A percentile compares a stretch with the other conserved stretches of the same genome.
Evolutionary conservation across 64 coral and sea anemone genomes (phyloP).

Genomic region (Montipora capricornis): DNA sequence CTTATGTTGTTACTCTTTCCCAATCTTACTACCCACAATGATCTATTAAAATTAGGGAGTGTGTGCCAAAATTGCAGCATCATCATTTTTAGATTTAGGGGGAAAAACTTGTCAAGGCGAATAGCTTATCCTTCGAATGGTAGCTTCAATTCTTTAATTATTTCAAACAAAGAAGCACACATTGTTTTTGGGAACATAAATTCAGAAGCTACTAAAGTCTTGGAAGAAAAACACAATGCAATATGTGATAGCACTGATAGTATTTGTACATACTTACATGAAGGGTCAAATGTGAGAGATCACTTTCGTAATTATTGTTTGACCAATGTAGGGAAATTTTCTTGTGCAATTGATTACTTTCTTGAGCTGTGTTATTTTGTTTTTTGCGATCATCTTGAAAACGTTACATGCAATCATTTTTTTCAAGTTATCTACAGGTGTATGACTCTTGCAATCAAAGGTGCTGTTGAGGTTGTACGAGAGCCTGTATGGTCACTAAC

Average conservation of each 20-base stretch:
- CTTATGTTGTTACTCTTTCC: constrained; percentile 23
- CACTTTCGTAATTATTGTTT: constrained; percentile 26
- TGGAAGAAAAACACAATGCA: not conserved
- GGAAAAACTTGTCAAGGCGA: constrained; percentile 27
- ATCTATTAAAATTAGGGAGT: constrained; percentile 9
- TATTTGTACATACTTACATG: too few relatives aligned
- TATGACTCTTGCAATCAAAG: too few relatives aligned
- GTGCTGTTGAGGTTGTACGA: not conserved
- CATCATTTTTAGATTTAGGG: not conserved
- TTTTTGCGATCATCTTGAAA: too few relatives aligned
- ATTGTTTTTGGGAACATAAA: constrained; percentile 53
- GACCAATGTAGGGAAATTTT: constrained; percentile 29
- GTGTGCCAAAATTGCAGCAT: not conserved
- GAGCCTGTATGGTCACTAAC: constrained; percentile 42
- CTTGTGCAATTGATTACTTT: constrained; percentile 60
- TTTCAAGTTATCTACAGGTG: not conserved
- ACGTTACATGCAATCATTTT: constrained; percentile 6
- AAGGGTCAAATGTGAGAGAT: too few relatives aligned
- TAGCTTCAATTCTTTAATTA: too few relatives aligned
- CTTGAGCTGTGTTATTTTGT: constrained; percentile 39
- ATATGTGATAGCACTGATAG: not conserved
- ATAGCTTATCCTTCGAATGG: not conserved
- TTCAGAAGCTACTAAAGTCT: not conserved
- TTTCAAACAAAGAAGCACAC: constrained; percentile 38
- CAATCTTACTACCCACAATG: constrained; percentile 16